Evolutionary conservation across 2,797 vertebrate genomes (phyloP).

Genomic region (Enteromius afrohamiltoni): DNA sequence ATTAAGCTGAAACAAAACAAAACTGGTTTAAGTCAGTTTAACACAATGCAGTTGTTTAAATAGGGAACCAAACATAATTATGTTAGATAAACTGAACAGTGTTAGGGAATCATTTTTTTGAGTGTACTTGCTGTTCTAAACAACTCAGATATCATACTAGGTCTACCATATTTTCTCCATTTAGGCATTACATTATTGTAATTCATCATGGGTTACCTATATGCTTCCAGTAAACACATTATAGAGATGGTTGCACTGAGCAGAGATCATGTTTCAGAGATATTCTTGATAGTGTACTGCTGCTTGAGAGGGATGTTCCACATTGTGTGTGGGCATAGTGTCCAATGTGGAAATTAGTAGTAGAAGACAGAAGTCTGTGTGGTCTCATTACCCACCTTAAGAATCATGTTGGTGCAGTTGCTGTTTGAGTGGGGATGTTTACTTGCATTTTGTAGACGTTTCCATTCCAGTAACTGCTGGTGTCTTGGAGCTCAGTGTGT

Average conservation of each 20-base stretch:
- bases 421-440: conserved; percentile 17
- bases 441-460: conserved; percentile 1
- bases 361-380: conserved; percentile 50
- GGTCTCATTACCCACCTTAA: conserved; percentile 37
- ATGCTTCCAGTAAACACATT: not conserved
- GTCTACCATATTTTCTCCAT: not conserved
- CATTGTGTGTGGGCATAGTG: conserved; percentile 53
- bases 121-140: not conserved
- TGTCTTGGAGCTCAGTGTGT: not conserved
- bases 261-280: conserved; percentile 50
- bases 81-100: no score
- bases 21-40: no score
- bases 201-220: not conserved
- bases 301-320: conserved; percentile 57
- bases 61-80: no score
- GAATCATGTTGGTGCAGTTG: conserved; percentile 28
- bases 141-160: not conserved
- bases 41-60: no score
- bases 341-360: conserved; percentile 53
- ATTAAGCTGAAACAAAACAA: no score
- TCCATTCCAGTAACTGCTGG: not conserved
- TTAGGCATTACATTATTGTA: not conserved
- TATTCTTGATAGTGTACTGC: not conserved
- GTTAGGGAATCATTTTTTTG: no score
- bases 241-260: conserved; percentile 55